These are phyloP conservation scores for Ormyrus thymus DNA, from an alignment of 2,888 invertebrate species.

Conservation along the genomic window DNA sequence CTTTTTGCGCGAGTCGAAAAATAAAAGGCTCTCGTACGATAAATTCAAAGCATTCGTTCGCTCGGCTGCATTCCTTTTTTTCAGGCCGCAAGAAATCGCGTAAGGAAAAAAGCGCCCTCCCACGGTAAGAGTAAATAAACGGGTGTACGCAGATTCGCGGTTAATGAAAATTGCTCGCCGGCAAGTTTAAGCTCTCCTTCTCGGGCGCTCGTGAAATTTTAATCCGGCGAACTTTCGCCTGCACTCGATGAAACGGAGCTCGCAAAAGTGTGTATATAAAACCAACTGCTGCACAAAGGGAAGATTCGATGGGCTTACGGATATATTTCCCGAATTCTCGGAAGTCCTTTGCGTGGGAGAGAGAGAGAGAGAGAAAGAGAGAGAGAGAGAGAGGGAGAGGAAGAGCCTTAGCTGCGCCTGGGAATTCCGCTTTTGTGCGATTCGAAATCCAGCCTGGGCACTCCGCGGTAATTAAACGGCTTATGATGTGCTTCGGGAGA, in stretches of 20 bases:
- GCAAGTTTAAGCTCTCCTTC: too few species aligned
- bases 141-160: slow-evolving; percentile 24
- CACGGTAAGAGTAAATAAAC: slow-evolving; percentile 27
- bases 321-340: slow-evolving; percentile 23
- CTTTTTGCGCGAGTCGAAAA: not conserved
- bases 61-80: not conserved
- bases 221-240: slow-evolving; percentile 29
- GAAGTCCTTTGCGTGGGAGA: not conserved
- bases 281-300: slow-evolving; percentile 17
- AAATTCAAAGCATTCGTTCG: slow-evolving; percentile 23
- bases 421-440: slow-evolving; percentile 12
- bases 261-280: not conserved
- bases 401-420: not conserved
- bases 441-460: slow-evolving; percentile 4
- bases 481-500: slow-evolving; percentile 15
- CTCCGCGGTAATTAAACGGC: not conserved
- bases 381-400: not conserved
- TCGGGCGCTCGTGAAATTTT: slow-evolving; percentile 31
- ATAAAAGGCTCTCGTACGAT: slow-evolving; percentile 3
- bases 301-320: not conserved
- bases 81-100: not conserved
- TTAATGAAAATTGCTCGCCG: slow-evolving; percentile 41
- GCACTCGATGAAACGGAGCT: not conserved
- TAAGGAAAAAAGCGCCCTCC: not conserved
- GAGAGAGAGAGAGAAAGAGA: not conserved